Conservation (phyloP, 2,888 invertebrate genomes). For the Parthenolecanium corni region DNA sequence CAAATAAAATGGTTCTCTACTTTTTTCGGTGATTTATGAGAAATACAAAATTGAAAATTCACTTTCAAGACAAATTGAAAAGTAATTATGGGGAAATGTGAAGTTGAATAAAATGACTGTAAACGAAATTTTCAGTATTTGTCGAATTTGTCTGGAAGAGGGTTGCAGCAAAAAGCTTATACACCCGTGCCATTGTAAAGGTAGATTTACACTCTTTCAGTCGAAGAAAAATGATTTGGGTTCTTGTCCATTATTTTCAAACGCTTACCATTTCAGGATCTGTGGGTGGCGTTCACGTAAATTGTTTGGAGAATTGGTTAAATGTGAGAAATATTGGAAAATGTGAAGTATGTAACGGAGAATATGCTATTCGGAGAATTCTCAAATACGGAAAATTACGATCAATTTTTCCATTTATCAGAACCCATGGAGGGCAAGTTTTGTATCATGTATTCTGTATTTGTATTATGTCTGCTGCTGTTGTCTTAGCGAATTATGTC, state of each 20-base stretch:
- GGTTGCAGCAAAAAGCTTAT: conserved; percentile 11
- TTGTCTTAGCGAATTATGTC: background rate
- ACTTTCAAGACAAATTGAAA: too few relatives aligned
- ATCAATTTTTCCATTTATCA: conserved; percentile 7
- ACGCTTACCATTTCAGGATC: background rate
- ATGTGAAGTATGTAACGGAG: conserved; percentile 18
- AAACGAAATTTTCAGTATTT: conserved; percentile 9
- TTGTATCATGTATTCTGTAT: background rate
- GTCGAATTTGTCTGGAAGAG: conserved; percentile 22
- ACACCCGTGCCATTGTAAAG: conserved; percentile 14
- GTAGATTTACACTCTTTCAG: background rate
- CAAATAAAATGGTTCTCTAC: too few relatives aligned
- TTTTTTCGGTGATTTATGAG: too few relatives aligned
- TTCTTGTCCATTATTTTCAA: background rate
- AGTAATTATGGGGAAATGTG: too few relatives aligned
- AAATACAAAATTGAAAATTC: too few relatives aligned
- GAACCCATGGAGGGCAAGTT: background rate
- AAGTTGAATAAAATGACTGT: background rate
- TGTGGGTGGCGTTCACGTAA: conserved; percentile 15
- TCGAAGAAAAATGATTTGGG: background rate
- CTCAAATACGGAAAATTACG: conserved; percentile 5
- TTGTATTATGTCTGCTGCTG: background rate
- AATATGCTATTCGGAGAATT: conserved; percentile 10
- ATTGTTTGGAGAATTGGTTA: conserved; percentile 18
- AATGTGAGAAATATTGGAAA: conserved; percentile 14